A percentile compares a stretch with the other conserved stretches of the same genome.
Evolutionary conservation across 2,888 invertebrate species (phyloP).

Genomic region (Eilema depressum): DNA sequence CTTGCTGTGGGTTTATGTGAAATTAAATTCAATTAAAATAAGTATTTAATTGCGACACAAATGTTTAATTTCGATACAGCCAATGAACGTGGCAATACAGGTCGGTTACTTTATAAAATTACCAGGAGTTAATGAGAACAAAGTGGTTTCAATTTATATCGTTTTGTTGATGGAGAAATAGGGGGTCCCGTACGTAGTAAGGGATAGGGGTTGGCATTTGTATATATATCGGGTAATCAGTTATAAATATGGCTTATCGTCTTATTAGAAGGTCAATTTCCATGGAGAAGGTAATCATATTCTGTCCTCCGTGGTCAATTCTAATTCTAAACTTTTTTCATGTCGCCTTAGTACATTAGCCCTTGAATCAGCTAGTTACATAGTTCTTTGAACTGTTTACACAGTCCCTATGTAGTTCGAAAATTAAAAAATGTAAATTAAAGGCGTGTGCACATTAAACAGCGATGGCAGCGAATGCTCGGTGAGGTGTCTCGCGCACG

Average conservation of each 20-base stretch:
- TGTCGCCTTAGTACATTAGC: neutral
- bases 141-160: neutral
- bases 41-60: slow-evolving; percentile 6
- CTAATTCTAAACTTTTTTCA: neutral
- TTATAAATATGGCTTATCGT: too few relatives aligned
- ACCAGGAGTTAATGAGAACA: neutral
- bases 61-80: neutral
- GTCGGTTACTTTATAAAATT: neutral
- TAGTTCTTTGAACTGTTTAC: neutral
- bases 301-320: too few relatives aligned
- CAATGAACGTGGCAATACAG: neutral
- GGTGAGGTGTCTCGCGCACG: slow-evolving; percentile 61
- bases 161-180: too few relatives aligned
- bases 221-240: too few relatives aligned
- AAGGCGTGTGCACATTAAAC: slow-evolving; percentile 46
- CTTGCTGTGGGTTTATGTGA: neutral
- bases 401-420: neutral
- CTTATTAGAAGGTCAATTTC: too few relatives aligned
- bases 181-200: too few relatives aligned
- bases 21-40: neutral
- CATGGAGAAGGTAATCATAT: too few relatives aligned
- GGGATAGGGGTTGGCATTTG: neutral
- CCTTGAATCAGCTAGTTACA: neutral
- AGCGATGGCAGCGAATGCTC: slow-evolving; percentile 54
- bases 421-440: slow-evolving; percentile 24